phyloP scores from a whole-genome alignment of 2,113 vertebrate species.

The Neoarius graeffei region DNA sequence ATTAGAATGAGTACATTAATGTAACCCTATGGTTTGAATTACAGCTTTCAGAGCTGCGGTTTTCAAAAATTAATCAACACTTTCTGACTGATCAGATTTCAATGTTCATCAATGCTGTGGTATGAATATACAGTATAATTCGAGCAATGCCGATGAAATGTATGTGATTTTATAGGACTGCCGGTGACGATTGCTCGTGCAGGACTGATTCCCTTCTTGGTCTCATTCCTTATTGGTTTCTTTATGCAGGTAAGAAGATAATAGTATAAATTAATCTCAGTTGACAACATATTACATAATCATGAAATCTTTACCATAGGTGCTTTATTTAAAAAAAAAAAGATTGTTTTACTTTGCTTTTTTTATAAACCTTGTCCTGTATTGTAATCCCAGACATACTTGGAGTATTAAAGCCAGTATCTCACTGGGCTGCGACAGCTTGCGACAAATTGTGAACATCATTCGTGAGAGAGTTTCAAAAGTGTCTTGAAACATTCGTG shows the following conservation, averaged over 20 bases:
- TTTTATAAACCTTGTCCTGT: neutral
- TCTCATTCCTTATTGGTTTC: constrained; percentile 71
- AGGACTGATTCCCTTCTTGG: constrained; percentile 69
- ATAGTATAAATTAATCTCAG: neutral
- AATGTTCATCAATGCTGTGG: neutral
- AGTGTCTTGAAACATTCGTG: no score
- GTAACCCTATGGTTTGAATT: neutral
- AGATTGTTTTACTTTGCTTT: neutral
- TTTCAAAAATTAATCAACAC: neutral
- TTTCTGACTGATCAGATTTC: neutral
- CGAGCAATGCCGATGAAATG: neutral
- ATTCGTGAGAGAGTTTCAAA: no score
- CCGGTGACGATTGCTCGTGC: constrained; percentile 69
- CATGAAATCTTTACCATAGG: neutral
- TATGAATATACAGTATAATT: neutral
- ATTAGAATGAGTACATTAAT: no score
- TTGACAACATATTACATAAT: neutral
- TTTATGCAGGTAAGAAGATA: constrained; percentile 67
- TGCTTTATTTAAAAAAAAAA: no score
- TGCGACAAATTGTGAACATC: no score
- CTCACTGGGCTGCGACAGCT: no score
- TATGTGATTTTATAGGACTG: constrained; percentile 58
- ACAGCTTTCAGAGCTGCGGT: neutral
- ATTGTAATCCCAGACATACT: neutral
- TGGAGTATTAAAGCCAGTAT: no score